Conservation (phyloP, 2,888 invertebrate genomes). For the Sphecodes monilicornis region DNA sequence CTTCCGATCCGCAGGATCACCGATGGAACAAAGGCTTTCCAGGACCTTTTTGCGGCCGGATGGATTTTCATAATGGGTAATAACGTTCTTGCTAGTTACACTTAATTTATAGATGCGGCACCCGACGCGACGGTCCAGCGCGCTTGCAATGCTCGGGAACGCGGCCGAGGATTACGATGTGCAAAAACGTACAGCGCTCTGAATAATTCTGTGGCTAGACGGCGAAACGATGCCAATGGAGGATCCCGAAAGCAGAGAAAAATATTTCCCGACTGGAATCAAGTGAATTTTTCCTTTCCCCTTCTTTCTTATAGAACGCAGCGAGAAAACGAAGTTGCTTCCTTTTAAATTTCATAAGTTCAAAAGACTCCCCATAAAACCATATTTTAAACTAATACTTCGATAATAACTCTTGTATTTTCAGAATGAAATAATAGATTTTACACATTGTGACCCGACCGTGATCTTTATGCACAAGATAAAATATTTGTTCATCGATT, state of each 20-base stretch:
- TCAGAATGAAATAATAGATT: too few species aligned
- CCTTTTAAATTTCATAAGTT: not conserved
- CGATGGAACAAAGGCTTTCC: conserved; percentile 58
- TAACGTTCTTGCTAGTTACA: conserved; percentile 47
- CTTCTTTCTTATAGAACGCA: too few species aligned
- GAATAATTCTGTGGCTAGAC: not conserved
- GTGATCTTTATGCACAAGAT: too few species aligned
- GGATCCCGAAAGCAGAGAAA: not conserved
- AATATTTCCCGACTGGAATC: not conserved
- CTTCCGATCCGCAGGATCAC: conserved; percentile 8
- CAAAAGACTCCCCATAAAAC: not conserved
- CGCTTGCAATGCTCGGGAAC: not conserved
- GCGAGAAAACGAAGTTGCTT: not conserved
- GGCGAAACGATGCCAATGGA: not conserved
- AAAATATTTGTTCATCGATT: too few species aligned
- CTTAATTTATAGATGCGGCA: conserved; percentile 22
- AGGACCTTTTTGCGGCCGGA: conserved; percentile 34
- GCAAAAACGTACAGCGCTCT: not conserved
- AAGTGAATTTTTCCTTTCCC: not conserved
- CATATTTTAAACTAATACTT: too few species aligned
- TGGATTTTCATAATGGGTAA: conserved; percentile 47
- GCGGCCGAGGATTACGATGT: not conserved
- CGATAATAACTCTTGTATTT: not conserved
- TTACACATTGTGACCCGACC: too few species aligned
- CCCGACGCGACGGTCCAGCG: not conserved